Percentiles rank a stretch among this genome's conserved stretches.
Conservation (phyloP, 2,113 vertebrate genomes). For the Lophotis ruficrista region DNA sequence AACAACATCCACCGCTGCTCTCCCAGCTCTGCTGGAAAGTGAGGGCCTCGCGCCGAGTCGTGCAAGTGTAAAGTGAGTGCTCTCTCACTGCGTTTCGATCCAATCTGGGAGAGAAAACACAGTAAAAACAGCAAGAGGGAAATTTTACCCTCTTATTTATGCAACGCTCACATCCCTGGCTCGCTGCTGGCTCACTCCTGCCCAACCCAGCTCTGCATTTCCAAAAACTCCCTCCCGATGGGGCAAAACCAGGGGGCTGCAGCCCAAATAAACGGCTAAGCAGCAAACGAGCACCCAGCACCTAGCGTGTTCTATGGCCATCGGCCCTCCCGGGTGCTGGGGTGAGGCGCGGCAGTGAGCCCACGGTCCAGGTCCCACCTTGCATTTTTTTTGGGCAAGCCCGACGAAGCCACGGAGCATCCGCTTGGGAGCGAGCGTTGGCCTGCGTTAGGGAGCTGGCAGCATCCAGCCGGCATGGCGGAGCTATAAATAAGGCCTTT, state of each 20-base stretch:
- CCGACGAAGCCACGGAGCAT: not conserved
- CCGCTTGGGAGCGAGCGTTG: fast-evolving
- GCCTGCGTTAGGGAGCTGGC: not conserved
- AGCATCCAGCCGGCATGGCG: not conserved
- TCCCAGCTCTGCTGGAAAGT: not conserved
- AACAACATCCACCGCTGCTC: fast-evolving
- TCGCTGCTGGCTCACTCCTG: not conserved
- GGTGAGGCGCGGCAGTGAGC: not conserved
- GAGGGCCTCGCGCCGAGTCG: fast-evolving
- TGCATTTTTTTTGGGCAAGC: not conserved
- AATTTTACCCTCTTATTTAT: not conserved
- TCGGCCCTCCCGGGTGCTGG: not conserved
- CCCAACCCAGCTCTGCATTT: not conserved
- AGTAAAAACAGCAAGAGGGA: not conserved
- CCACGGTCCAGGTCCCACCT: not conserved
- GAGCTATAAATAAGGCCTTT: not conserved
- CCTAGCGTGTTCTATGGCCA: not conserved
- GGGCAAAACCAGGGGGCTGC: not conserved
- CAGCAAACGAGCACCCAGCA: not conserved
- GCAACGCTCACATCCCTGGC: fast-evolving
- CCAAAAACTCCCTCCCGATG: not conserved
- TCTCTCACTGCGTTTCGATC: fast-evolving
- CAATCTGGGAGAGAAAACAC: not conserved
- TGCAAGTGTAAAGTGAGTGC: not conserved
- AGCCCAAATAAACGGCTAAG: not conserved